Conservation (phyloP, 2,113 vertebrate species). For the Coracopsis vasa region DNA sequence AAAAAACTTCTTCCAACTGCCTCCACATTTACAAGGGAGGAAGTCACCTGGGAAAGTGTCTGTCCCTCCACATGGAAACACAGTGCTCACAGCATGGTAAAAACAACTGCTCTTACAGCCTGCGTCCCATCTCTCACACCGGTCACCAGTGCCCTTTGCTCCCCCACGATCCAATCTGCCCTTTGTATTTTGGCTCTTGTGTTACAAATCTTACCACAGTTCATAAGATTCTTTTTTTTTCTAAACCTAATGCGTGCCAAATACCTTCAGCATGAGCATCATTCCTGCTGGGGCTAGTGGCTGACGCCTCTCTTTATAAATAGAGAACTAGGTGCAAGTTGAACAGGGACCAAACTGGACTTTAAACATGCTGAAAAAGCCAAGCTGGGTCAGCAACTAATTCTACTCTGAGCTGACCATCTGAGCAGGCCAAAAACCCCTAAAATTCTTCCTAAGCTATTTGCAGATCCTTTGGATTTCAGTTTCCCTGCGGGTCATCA, state of each 20-base stretch:
- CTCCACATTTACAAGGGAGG: neutral
- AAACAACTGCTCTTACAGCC: neutral
- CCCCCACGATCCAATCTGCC: neutral
- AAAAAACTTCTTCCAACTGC: neutral
- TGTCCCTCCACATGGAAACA: accelerated
- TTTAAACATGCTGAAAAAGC: neutral
- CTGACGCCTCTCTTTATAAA: slow-evolving; percentile 39
- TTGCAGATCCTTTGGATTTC: neutral
- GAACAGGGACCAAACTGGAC: neutral
- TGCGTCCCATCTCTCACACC: neutral
- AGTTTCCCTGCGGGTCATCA: neutral
- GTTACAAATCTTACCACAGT: neutral
- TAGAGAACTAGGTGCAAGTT: slow-evolving; percentile 23
- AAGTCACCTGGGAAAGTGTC: neutral
- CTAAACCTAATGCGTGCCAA: neutral
- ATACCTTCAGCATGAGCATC: neutral
- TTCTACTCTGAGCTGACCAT: neutral
- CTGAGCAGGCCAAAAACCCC: neutral
- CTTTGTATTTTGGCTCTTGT: neutral
- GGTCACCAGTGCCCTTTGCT: neutral
- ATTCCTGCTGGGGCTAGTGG: neutral
- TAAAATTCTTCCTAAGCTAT: neutral
- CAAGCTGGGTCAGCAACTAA: neutral
- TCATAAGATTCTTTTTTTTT: neutral
- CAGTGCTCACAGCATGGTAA: neutral